Percentiles rank a stretch among this genome's conserved stretches.
Evolutionary conservation across 2,113 vertebrate genomes (phyloP).

Genomic region (Lophura nycthemera): DNA sequence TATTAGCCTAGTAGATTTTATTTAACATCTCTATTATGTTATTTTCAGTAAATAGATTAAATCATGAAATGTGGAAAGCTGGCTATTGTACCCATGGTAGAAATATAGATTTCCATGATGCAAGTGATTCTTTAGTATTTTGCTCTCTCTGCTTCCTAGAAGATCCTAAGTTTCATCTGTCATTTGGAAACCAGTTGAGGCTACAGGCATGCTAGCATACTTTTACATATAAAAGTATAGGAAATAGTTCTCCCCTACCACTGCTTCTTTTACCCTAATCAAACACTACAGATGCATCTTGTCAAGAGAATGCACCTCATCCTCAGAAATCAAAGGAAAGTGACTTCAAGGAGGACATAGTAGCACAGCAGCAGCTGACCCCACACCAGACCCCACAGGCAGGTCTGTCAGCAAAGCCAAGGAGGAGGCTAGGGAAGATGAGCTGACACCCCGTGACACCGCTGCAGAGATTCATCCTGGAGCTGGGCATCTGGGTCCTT

Average conservation of each 20-base stretch:
- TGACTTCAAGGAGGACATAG: conserved; percentile 61
- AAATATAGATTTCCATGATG: background rate
- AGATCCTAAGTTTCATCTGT: conserved; percentile 21
- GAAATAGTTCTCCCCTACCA: no score
- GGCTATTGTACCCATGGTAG: background rate
- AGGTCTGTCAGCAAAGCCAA: conserved; percentile 53
- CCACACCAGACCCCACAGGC: conserved; percentile 66
- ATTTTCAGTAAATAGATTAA: conserved; percentile 34
- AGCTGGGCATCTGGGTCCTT: conserved; percentile 71
- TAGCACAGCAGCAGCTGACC: conserved; percentile 61
- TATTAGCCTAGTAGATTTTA: conserved; percentile 27
- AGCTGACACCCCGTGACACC: conserved; percentile 56
- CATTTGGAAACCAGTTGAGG: conserved; percentile 33
- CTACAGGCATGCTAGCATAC: no score
- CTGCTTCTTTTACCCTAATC: conserved; percentile 37
- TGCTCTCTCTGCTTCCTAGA: conserved; percentile 24
- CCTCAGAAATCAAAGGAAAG: conserved; percentile 66
- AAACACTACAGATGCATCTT: conserved; percentile 66
- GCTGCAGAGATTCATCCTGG: conserved; percentile 63
- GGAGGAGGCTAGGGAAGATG: conserved; percentile 9
- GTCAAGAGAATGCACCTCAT: conserved; percentile 65
- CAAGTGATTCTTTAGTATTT: background rate
- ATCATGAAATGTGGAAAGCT: background rate
- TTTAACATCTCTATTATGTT: background rate
- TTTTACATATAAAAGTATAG: no score